Conservation (phyloP, 2,113 vertebrate genomes). For the Prionailurus viverrinus region DNA sequence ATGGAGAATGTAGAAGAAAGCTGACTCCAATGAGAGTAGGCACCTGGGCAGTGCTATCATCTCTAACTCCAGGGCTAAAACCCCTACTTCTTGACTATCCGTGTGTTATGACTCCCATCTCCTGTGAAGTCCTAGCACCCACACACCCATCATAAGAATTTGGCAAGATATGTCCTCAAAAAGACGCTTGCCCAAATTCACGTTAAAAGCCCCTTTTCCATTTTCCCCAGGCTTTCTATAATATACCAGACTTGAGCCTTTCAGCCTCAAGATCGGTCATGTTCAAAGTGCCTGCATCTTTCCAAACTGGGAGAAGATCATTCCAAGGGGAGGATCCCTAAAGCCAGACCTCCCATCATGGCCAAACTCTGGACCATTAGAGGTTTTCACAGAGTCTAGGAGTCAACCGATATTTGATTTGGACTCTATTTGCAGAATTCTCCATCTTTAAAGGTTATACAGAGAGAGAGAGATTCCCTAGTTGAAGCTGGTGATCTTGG, state of each 20-base stretch:
- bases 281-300: conserved; percentile 21
- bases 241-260: not conserved
- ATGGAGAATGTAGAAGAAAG: not conserved
- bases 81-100: not conserved
- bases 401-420: not conserved
- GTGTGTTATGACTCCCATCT: not conserved
- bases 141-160: not conserved
- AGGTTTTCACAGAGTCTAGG: not conserved
- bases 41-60: not conserved
- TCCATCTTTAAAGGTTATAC: not conserved
- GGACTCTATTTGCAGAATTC: not conserved
- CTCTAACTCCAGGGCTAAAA: not conserved
- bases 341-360: not conserved
- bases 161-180: not conserved
- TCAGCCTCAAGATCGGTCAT: not conserved
- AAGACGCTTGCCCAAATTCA: not conserved
- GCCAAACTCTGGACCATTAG: not conserved
- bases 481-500: not conserved
- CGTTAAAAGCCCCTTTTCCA: not conserved
- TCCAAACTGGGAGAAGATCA: not conserved
- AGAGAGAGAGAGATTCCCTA: not conserved
- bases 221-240: not conserved
- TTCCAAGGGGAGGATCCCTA: not conserved
- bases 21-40: not conserved
- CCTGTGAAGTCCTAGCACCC: not conserved